Conservation (phyloP, 2,797 vertebrate species). For the Arremon aurantiirostris region DNA sequence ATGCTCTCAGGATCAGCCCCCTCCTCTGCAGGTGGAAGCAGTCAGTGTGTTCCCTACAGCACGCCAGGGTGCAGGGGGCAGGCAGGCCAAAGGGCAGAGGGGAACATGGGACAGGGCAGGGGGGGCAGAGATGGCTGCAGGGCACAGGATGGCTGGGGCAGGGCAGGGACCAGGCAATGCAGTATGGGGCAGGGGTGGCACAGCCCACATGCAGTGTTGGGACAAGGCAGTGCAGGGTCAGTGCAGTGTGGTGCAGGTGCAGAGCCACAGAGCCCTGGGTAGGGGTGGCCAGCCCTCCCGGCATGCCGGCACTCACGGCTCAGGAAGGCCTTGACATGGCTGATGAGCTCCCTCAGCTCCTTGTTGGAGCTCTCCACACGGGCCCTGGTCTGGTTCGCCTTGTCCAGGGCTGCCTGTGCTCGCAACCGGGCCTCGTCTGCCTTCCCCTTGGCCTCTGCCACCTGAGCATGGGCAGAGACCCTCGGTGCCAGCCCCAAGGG, state of each 20-base stretch:
- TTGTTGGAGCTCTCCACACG: constrained; percentile 91
- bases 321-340: constrained; percentile 91
- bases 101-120: neutral
- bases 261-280: neutral
- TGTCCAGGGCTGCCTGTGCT: constrained; percentile 88
- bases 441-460: constrained; percentile 87
- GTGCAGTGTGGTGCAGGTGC: neutral
- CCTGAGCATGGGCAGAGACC: constrained; percentile 65
- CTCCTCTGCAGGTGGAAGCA: constrained; percentile 82
- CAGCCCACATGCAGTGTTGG: neutral
- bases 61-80: fast-evolving
- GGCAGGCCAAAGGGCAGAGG: neutral
- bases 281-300: neutral
- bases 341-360: constrained; percentile 92
- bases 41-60: neutral
- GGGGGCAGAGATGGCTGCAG: neutral
- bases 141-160: neutral
- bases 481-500: neutral
- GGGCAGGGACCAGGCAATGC: neutral
- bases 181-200: neutral
- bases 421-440: constrained; percentile 86
- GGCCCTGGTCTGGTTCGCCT: constrained; percentile 87
- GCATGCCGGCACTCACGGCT: constrained; percentile 82
- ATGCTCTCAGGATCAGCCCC: constrained; percentile 96
- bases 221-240: neutral